Evolutionary conservation across 2,113 vertebrate genomes (phyloP).

Genomic region (Aegypius monachus): DNA sequence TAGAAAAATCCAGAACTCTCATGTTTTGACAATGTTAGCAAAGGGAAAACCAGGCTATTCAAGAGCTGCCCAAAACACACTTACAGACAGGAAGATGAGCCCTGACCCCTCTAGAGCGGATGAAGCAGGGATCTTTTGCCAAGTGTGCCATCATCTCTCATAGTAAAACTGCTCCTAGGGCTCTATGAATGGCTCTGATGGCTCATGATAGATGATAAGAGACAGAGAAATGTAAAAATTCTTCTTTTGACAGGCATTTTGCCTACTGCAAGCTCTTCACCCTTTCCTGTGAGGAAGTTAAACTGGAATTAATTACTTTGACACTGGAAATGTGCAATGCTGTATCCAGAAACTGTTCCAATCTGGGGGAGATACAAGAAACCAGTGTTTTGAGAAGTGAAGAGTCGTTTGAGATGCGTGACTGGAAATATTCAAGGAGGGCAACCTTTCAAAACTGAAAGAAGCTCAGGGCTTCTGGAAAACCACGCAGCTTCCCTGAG

Average conservation of each 20-base stretch:
- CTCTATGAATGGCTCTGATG: neutral
- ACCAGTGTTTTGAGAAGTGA: neutral
- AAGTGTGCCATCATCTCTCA: neutral
- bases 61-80: neutral
- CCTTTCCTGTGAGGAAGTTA: neutral
- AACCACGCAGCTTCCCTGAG: neutral
- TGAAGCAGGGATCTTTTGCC: neutral
- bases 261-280: neutral
- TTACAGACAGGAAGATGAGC: neutral
- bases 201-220: neutral
- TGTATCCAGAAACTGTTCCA: neutral
- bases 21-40: neutral
- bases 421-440: neutral
- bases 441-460: neutral
- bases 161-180: neutral
- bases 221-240: neutral
- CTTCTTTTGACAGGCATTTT: neutral
- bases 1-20: neutral
- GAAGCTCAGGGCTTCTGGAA: neutral
- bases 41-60: neutral
- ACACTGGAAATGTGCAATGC: neutral
- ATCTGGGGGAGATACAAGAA: neutral
- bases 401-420: neutral
- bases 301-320: neutral
- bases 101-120: neutral